Percentiles rank a stretch among this genome's conserved stretches.
Conservation (phyloP, 1,140 invertebrate genomes). For the Pantala flavescens region DNA sequence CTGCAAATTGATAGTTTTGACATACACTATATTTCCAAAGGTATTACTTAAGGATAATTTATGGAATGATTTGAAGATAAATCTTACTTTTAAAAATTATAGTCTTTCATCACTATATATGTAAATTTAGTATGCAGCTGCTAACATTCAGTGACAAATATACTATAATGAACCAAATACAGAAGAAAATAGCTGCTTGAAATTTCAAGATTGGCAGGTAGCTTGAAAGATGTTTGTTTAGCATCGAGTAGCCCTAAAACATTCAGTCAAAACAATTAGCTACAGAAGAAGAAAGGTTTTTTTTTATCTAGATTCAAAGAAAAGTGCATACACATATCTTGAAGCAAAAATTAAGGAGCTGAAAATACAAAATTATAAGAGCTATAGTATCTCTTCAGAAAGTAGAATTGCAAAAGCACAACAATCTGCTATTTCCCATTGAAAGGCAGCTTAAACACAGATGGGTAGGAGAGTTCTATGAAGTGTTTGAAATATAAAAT, state of each 20-base stretch:
- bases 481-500: background rate
- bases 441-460: slow-evolving; percentile 9
- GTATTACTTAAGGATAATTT: too few species aligned
- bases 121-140: too few species aligned
- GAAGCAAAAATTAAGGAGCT: background rate
- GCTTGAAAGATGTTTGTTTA: background rate
- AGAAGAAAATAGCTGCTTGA: background rate
- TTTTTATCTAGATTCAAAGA: background rate
- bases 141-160: too few species aligned
- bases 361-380: background rate
- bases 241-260: background rate
- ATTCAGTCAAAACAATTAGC: background rate
- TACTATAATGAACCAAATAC: too few species aligned
- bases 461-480: background rate
- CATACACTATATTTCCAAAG: too few species aligned
- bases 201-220: background rate
- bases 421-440: background rate
- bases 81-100: too few species aligned
- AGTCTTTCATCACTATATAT: too few species aligned
- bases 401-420: background rate
- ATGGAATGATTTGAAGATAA: too few species aligned
- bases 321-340: background rate
- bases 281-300: background rate
- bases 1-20: too few species aligned
- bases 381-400: background rate